These are phyloP conservation scores for Zonitis immaculata DNA, from an alignment of 2,888 invertebrate species.

Conservation along the genomic window DNA sequence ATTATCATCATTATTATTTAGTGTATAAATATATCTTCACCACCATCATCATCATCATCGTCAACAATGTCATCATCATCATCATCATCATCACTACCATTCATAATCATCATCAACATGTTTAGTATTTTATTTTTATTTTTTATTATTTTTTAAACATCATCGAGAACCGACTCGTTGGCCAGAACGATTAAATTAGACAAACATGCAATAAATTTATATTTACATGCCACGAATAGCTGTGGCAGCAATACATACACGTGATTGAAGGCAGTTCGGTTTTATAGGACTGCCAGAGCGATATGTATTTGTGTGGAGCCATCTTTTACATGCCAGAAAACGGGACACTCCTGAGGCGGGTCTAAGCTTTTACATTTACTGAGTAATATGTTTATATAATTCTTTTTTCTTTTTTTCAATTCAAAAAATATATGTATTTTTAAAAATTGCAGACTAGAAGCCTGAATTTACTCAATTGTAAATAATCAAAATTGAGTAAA, in stretches of 20 bases:
- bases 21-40: neutral
- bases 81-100: neutral
- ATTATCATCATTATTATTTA: neutral
- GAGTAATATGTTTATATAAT: conserved; percentile 13
- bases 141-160: neutral
- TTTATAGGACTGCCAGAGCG: conserved; percentile 44
- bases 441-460: conserved; percentile 41
- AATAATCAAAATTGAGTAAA: conserved; percentile 22
- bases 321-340: conserved; percentile 48
- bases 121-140: neutral
- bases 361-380: conserved; percentile 44
- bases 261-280: conserved; percentile 42
- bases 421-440: too few relatives aligned
- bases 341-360: conserved; percentile 42
- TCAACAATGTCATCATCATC: neutral
- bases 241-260: conserved; percentile 46
- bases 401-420: too few relatives aligned
- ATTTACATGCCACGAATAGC: conserved; percentile 43
- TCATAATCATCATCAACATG: neutral
- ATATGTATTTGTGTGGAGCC: conserved; percentile 49
- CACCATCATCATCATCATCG: neutral
- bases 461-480: conserved; percentile 36
- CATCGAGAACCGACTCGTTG: conserved; percentile 31
- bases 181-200: conserved; percentile 26
- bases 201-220: conserved; percentile 37